phyloP scores from a whole-genome alignment of 2,797 vertebrate species.

The Rhinophrynus dorsalis region DNA sequence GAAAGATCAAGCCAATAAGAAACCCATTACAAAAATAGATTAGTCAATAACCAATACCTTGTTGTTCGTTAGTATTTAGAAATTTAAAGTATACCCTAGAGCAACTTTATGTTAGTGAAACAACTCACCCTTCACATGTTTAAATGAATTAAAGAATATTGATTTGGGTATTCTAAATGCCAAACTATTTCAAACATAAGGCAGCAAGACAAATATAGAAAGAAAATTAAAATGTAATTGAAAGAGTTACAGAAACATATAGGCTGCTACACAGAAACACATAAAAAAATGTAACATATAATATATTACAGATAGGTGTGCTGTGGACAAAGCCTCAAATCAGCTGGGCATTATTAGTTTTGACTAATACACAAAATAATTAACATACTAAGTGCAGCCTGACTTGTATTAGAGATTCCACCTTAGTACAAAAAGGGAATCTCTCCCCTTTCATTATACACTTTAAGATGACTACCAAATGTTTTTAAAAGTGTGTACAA shows the following conservation, averaged over 20 bases:
- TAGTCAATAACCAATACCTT: constrained; percentile 97
- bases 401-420: no score
- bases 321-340: no score
- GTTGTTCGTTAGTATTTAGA: constrained; percentile 92
- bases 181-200: constrained; percentile 85
- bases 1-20: constrained; percentile 96
- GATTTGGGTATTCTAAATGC: constrained; percentile 87
- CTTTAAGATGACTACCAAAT: no score
- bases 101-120: constrained; percentile 77
- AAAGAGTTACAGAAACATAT: background rate
- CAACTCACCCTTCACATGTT: constrained; percentile 73
- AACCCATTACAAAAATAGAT: constrained; percentile 93
- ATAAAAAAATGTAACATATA: background rate
- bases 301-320: background rate
- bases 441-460: no score
- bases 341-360: no score
- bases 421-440: no score
- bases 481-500: no score
- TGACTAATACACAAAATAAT: no score
- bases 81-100: constrained; percentile 87
- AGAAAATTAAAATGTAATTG: constrained; percentile 34
- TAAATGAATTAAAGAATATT: constrained; percentile 85
- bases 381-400: no score
- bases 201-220: constrained; percentile 68
- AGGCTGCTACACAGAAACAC: background rate